A percentile compares a stretch with the other conserved stretches of the same genome.
These are phyloP conservation scores for Saxidomus purpurata DNA, from an alignment of 1,140 invertebrate species.

Conservation along the genomic window DNA sequence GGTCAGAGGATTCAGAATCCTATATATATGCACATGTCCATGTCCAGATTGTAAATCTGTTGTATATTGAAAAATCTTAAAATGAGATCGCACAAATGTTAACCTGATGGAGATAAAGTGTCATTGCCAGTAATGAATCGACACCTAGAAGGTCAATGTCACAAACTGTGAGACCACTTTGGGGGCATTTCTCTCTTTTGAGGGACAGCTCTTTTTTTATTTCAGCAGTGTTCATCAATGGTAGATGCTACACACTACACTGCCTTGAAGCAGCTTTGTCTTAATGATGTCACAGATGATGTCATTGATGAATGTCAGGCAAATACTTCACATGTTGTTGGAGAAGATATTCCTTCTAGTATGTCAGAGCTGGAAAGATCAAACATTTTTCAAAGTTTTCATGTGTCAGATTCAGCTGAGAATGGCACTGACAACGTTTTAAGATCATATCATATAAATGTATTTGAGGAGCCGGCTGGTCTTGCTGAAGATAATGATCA, in stretches of 20 bases:
- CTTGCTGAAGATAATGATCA: constrained; percentile 51
- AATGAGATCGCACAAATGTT: too few relatives aligned
- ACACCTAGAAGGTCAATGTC: too few relatives aligned
- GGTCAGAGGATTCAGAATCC: too few relatives aligned
- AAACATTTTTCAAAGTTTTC: background rate
- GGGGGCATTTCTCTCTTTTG: too few relatives aligned
- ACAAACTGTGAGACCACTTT: too few relatives aligned
- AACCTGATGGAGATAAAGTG: too few relatives aligned
- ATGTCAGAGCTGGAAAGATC: constrained; percentile 21
- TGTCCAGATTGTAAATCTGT: too few relatives aligned
- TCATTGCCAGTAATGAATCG: too few relatives aligned
- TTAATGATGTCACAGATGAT: constrained; percentile 45
- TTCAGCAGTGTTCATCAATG: background rate
- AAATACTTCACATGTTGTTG: constrained; percentile 7
- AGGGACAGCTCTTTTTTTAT: too few relatives aligned
- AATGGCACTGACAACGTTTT: constrained; percentile 9
- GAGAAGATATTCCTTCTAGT: constrained; percentile 28
- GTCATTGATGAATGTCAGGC: background rate
- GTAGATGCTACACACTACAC: background rate
- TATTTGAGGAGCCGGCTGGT: constrained; percentile 57
- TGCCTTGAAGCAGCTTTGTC: background rate
- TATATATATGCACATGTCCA: too few relatives aligned
- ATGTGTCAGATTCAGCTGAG: background rate
- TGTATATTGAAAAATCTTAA: too few relatives aligned
- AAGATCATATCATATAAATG: constrained; percentile 64